Conservation (phyloP, 2,113 vertebrate genomes). For the Taurulus bubalis region DNA sequence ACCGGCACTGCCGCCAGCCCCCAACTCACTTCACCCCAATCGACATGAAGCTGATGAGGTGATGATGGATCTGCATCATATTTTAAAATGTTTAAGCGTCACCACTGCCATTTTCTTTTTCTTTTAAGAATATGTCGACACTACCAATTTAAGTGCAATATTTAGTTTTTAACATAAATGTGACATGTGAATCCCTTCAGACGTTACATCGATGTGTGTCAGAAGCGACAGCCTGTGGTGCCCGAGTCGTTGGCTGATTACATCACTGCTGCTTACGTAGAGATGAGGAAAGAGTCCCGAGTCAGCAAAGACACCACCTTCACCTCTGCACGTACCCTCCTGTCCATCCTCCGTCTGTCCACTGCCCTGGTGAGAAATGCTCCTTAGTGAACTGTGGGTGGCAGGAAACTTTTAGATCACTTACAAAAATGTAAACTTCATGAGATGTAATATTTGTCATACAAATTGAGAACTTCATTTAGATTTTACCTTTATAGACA, state of each 20-base stretch:
- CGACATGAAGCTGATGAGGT: slow-evolving; percentile 97
- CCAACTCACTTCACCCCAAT: slow-evolving; percentile 89
- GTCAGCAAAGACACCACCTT: slow-evolving; percentile 92
- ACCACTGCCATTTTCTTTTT: not conserved
- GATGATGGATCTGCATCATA: not conserved
- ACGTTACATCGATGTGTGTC: slow-evolving; percentile 89
- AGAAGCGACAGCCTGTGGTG: slow-evolving; percentile 87
- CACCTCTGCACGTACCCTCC: slow-evolving; percentile 90
- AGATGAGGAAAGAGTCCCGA: slow-evolving; percentile 94
- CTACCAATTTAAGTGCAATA: not conserved
- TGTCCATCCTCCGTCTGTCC: slow-evolving; percentile 90
- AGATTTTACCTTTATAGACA: no score
- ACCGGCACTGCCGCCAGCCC: slow-evolving; percentile 92
- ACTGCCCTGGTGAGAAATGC: slow-evolving; percentile 89
- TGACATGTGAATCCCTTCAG: slow-evolving; percentile 64
- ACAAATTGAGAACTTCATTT: no score
- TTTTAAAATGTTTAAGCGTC: not conserved
- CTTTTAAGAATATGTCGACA: not conserved
- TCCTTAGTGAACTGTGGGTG: not conserved
- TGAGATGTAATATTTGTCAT: not conserved
- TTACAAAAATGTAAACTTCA: not conserved
- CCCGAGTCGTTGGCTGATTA: slow-evolving; percentile 89
- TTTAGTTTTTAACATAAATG: not conserved
- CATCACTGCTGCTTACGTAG: slow-evolving; percentile 93
- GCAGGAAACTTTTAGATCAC: not conserved